Base-by-base conservation (phyloP, 1,140 invertebrate genomes). In the Sycophila sp. region DNA sequence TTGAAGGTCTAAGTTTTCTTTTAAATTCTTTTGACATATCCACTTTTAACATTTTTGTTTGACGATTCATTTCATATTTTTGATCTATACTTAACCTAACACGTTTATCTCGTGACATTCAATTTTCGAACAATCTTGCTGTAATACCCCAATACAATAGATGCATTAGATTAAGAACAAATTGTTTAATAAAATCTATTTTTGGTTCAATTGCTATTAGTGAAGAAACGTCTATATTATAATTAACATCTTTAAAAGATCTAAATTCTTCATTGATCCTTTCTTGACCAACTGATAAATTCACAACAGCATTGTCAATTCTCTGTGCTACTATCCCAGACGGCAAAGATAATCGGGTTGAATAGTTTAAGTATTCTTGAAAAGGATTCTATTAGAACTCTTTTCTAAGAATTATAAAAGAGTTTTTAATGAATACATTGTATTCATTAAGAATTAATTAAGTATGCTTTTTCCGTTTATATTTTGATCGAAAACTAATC, bases 131-230 rank as follows among this genome's bases (percentile, higher is more conserved):
- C 22, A 47, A 55, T 45, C 62, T 30, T 34, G 70, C 38, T 10
- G 67, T 24, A 3, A 5, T 19, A 47, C 70, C 69, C 36, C 28
- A 53, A 26, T 42, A 63, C 6, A 34, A 65, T 42, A 74, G 67
- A 28, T 74, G 66, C 69, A 74, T 74, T 15, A 62, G 72, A 42
- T 74, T 66, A 19, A 74, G 66, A 38, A 69, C 49, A 38, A 71
- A 74, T 5, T 10, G 2, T 36, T n/a, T 13, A 11, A 65, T 45
- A 38, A 74, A 64, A 34, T 69, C 47, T 3, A 74, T 36, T 10
- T 34, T 7, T 24, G 65, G 66, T 55, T 66, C 28, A 28, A 74
- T 67, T 15, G 65, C 32, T 36, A 69, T 10, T 8, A 74, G 24
- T 13, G 68, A 58, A 17, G 49, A 60, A 0, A 19, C 24, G 3